These are phyloP conservation scores for Lindbergichthys nudifrons DNA, from an alignment of 2,797 vertebrate species.

Conservation along the genomic window DNA sequence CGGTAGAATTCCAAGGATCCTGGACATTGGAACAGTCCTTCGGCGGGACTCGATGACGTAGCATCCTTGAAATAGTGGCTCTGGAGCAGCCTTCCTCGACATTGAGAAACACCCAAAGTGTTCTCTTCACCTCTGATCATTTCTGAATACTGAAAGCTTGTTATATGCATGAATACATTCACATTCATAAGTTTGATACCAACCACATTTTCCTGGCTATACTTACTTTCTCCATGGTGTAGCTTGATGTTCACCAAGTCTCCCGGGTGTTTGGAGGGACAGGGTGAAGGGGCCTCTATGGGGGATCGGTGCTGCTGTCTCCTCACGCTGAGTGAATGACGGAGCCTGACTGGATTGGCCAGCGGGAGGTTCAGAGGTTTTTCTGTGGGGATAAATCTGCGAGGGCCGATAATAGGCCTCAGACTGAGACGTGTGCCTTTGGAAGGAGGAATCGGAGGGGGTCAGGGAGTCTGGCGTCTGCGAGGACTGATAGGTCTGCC, in stretches of 20 bases:
- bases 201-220: not conserved
- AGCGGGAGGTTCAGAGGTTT: constrained; percentile 15
- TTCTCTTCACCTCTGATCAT: not conserved
- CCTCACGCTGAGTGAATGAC: constrained; percentile 35
- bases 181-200: not conserved
- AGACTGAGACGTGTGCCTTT: constrained; percentile 33
- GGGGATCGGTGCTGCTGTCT: constrained; percentile 19
- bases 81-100: no score
- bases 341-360: constrained; percentile 37
- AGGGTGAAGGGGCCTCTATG: constrained; percentile 8
- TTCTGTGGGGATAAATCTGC: constrained; percentile 55
- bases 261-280: constrained; percentile 29
- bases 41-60: no score
- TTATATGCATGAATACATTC: not conserved
- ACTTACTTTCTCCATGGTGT: constrained; percentile 54
- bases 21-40: no score
- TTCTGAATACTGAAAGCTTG: not conserved
- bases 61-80: no score
- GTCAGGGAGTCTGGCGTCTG: constrained; percentile 41
- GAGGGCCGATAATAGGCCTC: constrained; percentile 46
- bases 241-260: constrained; percentile 20
- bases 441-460: constrained; percentile 45
- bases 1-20: no score
- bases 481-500: constrained; percentile 27
- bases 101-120: not conserved